Base-by-base conservation (phyloP, 2,113 vertebrate genomes). In the Anguilla japonica region DNA sequence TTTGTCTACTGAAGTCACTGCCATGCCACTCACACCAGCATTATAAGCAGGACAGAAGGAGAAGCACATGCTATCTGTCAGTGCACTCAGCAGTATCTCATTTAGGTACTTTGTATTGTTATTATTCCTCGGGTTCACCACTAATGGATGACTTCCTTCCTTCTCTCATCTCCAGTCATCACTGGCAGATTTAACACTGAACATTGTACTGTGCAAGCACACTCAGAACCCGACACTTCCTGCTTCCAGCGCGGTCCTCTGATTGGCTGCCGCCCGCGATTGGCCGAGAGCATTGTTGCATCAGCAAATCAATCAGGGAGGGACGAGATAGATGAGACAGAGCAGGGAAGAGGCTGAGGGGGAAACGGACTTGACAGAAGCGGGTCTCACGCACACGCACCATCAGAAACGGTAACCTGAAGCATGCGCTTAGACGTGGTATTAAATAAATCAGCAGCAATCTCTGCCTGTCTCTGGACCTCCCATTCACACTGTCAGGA, bases 401-500 rank as follows among this genome's bases (percentile, higher is more conserved):
- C 63, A 85, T 78, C 57, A 87, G 39, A 79, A 85, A 87, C 83
- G n/a, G 88, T 84, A 84, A 88, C 82, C 86, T 85, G 50, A 67
- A 67, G 56, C 67, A 41, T 41, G 29, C n/a, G 22, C 78, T 67
- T 50, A 60, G 29, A 26, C 41, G 22, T 50, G 50, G 50, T 85
- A 80, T 87, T 89, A 34, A 87, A 89, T 85, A 84, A 63, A 57
- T 80, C 81, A 63, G 41, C 79, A 83, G 87, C 86, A 57, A 91
- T 88, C 82, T 60, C 22, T n/a, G n/a, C 40, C 53, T 39, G 41
- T 53, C 63, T 80, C n/a, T 41, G 46, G 22, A 63, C 3, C 22
- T 4, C 60, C 26, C 60, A 63, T 63, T 63, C 18, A 39, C 41
- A 16, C n/a, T 40, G 82, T 29, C 82, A 83, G 34, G 53, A 29